These are phyloP conservation scores for Lerista edwardsae DNA, from an alignment of 2,797 vertebrate species.

Conservation along the genomic window DNA sequence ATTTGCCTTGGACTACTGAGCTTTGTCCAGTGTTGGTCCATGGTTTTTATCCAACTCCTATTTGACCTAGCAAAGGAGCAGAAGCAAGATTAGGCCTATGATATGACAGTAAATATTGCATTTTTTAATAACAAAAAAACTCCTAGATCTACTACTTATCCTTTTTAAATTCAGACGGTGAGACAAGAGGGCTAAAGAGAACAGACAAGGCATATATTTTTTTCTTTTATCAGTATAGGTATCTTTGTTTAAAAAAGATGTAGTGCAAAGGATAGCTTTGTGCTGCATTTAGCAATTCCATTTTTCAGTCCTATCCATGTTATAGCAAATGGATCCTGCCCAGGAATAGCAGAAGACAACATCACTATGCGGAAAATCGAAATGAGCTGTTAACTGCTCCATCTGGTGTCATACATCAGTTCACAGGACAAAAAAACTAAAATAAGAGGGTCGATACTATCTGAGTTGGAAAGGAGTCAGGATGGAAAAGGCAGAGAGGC, in stretches of 20 bases:
- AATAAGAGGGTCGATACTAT: not conserved
- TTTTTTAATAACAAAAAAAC: too few relatives aligned
- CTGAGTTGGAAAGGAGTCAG: not conserved
- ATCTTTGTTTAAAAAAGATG: not conserved
- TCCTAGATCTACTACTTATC: not conserved
- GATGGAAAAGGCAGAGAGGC: not conserved
- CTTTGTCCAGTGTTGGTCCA: not conserved
- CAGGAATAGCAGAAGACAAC: not conserved
- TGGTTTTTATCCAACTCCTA: not conserved
- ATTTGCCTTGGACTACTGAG: not conserved
- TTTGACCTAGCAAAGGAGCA: not conserved
- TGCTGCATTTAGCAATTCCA: not conserved
- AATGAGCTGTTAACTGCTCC: not conserved
- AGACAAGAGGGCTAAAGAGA: not conserved
- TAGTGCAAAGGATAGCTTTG: not conserved
- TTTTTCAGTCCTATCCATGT: slow-evolving; percentile 28
- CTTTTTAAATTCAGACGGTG: not conserved
- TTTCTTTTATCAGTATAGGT: not conserved
- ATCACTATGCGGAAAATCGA: not conserved
- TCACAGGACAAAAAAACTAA: not conserved
- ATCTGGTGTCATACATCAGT: not conserved
- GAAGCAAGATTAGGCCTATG: slow-evolving; percentile 18
- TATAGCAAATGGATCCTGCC: slow-evolving; percentile 12
- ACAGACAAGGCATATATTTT: not conserved
- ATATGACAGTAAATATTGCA: not conserved